These are phyloP conservation scores for Anguilla rostrata DNA, from an alignment of 2,113 vertebrate genomes.

Conservation along the genomic window DNA sequence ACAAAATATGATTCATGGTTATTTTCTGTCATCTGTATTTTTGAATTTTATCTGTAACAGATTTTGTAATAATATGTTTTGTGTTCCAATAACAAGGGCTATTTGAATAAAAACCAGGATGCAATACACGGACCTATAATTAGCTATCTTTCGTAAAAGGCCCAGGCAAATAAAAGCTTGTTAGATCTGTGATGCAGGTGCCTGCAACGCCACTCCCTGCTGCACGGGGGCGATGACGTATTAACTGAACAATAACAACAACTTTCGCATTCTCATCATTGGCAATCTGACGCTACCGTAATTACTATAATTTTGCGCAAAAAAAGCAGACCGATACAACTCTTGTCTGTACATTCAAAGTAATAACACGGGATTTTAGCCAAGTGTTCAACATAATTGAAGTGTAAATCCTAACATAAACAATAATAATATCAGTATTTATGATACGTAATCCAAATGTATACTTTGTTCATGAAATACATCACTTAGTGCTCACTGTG, in stretches of 20 bases:
- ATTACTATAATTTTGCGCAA: background rate
- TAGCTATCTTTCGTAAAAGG: no score
- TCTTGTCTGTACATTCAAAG: no score
- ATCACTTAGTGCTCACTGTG: background rate
- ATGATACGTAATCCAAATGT: background rate
- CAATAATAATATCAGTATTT: background rate
- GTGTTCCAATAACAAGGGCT: no score
- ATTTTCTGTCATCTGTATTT: no score
- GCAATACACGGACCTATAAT: no score
- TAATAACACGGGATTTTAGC: background rate
- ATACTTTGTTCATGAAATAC: background rate
- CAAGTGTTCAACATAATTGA: background rate
- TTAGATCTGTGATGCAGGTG: background rate
- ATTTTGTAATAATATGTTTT: no score
- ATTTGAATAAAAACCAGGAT: no score
- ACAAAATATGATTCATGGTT: no score
- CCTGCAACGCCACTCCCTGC: slow-evolving; percentile 16
- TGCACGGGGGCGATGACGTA: slow-evolving; percentile 28
- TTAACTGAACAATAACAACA: background rate
- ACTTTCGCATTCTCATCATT: slow-evolving; percentile 46
- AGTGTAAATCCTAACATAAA: background rate
- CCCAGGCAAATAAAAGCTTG: background rate
- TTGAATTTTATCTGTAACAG: no score
- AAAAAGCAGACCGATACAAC: background rate
- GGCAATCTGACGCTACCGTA: slow-evolving; percentile 31